Base-by-base conservation (phyloP, 2,113 vertebrate genomes). In the Ginglymostoma cirratum region DNA sequence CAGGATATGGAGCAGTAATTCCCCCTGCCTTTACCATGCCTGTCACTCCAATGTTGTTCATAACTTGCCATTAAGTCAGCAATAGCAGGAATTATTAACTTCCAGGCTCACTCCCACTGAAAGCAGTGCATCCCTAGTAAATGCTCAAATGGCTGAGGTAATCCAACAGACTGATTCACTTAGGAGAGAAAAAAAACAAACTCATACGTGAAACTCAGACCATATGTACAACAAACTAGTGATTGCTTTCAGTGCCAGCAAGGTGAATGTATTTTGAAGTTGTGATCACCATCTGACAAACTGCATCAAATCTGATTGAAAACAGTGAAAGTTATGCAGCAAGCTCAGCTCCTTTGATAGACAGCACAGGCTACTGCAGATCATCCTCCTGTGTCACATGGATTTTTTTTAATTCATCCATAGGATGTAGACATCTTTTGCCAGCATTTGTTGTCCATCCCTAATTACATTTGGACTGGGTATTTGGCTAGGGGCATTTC, bases 141-240 rank as follows among this genome's bases (percentile, higher is more conserved):
- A 67, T 8, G 34, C 1, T 34, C 61, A 66, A 67, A 94, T 45
- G 38, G n/a, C 38, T 94, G 66, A 94, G 65, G 92, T 94, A 94
- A 94, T 69, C 17, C 12, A 94, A 42, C 92, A 94, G 7, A 42
- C 92, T 94, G 92, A 27, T 70, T 94, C 66, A 94, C 90, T 93
- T 93, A 93, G n/a, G 52, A 92, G 90, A 66, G 52, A 17, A 66
- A 66, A 66, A 93, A 93, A 93, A 93, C 55, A 93, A 89, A 52
- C 15, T 61, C 12, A 34, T 52, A 61, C 0, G 55, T 89, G 23
- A 93, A 93, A 93, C 90, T 93, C 90, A n/a, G 55, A 93, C 90
- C 90, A 93, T 93, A 93, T 93, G 90, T 93, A 67, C 30, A 66
- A 34, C 30, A 24, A 67, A 93, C 61, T 19, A 93, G 65, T 65